These are phyloP conservation scores for Carcinoscorpius rotundicauda DNA, from an alignment of 1,140 invertebrate species.

Conservation along the genomic window DNA sequence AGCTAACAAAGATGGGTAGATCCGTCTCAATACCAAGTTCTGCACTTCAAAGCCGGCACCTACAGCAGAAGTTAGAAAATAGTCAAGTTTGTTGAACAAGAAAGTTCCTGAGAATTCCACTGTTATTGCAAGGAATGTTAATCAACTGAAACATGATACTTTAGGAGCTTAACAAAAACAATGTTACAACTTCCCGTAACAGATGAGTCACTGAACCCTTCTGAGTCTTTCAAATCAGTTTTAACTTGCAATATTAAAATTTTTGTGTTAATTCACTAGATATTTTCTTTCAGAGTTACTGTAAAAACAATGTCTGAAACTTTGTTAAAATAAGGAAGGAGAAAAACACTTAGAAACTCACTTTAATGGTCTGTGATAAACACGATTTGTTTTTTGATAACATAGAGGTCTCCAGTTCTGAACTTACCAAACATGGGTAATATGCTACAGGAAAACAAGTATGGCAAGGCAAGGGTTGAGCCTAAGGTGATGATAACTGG, in stretches of 20 bases:
- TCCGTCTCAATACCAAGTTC: constrained; percentile 65
- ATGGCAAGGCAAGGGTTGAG: constrained; percentile 75
- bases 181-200: background rate
- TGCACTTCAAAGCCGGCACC: constrained; percentile 54
- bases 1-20: constrained; percentile 80
- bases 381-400: too few relatives aligned
- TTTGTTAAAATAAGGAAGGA: too few relatives aligned
- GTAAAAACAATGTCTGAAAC: too few relatives aligned
- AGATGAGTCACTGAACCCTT: background rate
- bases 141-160: background rate
- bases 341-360: too few relatives aligned
- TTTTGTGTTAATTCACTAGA: too few relatives aligned
- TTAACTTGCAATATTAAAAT: too few relatives aligned
- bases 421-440: constrained; percentile 55
- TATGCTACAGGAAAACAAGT: constrained; percentile 68
- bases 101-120: background rate
- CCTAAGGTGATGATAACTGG: constrained; percentile 81
- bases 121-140: background rate
- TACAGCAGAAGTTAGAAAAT: constrained; percentile 25
- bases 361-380: too few relatives aligned
- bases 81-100: background rate
- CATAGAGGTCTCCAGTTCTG: too few relatives aligned
- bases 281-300: too few relatives aligned
- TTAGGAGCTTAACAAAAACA: background rate
- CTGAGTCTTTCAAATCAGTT: too few relatives aligned